Conservation (phyloP, 2,797 vertebrate genomes). For the Allobates femoralis region DNA sequence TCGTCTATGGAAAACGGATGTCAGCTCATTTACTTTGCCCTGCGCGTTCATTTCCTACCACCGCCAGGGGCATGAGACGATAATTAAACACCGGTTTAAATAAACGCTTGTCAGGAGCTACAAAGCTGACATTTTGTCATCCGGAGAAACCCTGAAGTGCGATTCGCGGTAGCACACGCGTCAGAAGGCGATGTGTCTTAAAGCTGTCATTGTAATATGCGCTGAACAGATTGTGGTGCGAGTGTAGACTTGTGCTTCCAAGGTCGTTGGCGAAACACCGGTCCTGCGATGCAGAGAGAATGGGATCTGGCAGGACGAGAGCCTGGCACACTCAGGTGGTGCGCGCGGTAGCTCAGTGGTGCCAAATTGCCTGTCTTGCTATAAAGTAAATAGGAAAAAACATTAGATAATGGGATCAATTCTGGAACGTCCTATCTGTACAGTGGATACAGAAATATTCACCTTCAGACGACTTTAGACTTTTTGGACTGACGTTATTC, state of each 20-base stretch:
- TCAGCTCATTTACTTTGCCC: neutral
- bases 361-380: slow-evolving; percentile 42
- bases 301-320: slow-evolving; percentile 27
- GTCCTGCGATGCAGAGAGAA: slow-evolving; percentile 28
- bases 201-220: slow-evolving; percentile 11
- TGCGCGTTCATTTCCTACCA: neutral
- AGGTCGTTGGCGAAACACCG: slow-evolving; percentile 30
- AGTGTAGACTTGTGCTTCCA: slow-evolving; percentile 16
- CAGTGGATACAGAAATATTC: neutral
- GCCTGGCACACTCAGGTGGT: slow-evolving; percentile 10
- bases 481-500: neutral
- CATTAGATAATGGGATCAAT: slow-evolving; percentile 23
- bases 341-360: neutral
- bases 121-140: neutral
- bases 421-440: neutral
- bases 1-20: neutral
- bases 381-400: slow-evolving; percentile 41
- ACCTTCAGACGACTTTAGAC: slow-evolving; percentile 15
- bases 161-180: neutral
- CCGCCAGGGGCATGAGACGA: neutral
- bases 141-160: neutral
- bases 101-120: neutral
- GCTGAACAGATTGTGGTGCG: slow-evolving; percentile 30
- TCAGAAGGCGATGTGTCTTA: slow-evolving; percentile 1
- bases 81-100: neutral